Evolutionary conservation across 2,888 invertebrate species (phyloP).

Genomic region (Patella depressa): DNA sequence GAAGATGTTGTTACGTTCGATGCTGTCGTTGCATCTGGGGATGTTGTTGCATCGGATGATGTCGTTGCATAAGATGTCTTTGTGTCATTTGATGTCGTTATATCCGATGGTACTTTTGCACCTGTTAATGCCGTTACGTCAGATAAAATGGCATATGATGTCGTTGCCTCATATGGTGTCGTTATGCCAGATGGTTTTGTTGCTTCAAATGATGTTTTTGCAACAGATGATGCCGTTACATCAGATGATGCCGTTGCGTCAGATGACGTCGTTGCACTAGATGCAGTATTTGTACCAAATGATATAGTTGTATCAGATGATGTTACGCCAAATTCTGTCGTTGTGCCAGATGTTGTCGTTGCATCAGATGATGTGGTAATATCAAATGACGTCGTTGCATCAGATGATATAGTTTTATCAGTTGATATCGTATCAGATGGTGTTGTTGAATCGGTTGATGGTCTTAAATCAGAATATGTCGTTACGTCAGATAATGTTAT

Average conservation of each 20-base stretch:
- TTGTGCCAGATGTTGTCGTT: background rate
- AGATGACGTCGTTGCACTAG: background rate
- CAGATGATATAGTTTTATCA: background rate
- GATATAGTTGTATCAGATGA: background rate
- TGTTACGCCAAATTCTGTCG: background rate
- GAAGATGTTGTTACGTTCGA: background rate
- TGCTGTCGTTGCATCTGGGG: background rate
- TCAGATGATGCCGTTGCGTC: background rate
- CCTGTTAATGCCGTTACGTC: background rate
- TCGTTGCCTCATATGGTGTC: too few relatives aligned
- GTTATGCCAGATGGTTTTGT: too few relatives aligned
- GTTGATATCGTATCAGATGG: background rate
- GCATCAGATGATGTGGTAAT: background rate
- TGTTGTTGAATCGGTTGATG: background rate
- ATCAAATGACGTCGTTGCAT: background rate
- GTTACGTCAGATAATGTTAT: background rate
- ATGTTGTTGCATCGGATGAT: background rate
- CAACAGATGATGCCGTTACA: background rate
- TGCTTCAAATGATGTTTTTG: too few relatives aligned
- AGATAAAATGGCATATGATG: too few relatives aligned
- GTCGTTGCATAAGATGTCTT: background rate
- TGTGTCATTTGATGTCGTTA: background rate
- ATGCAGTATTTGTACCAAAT: background rate
- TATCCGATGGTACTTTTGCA: background rate
- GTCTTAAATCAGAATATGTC: background rate